A percentile compares a stretch with the other conserved stretches of the same genome.
These are phyloP conservation scores for Megaceryle alcyon DNA, from an alignment of 2,797 vertebrate genomes.

Conservation along the genomic window DNA sequence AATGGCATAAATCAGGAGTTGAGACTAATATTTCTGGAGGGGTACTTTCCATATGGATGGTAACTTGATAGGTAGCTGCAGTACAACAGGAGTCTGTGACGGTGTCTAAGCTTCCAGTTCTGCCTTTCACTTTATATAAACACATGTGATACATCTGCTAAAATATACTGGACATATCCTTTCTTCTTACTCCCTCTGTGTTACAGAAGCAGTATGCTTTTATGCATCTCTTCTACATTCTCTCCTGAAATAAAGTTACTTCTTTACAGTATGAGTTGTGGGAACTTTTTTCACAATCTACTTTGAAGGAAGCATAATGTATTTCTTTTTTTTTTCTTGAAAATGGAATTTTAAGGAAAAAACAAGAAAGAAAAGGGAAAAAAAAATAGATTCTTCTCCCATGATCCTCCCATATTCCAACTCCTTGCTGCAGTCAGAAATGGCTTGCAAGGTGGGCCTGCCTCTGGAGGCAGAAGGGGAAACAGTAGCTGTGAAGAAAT, in stretches of 20 bases:
- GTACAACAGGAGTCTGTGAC: background rate
- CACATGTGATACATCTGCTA: background rate
- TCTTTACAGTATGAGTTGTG: background rate
- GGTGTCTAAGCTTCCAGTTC: background rate
- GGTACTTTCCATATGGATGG: background rate
- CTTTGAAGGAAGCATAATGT: background rate
- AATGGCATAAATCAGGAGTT: background rate
- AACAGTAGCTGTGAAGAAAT: background rate
- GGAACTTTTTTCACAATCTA: background rate
- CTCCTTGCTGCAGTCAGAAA: background rate
- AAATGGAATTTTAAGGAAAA: background rate
- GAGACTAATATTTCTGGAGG: background rate
- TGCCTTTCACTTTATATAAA: background rate
- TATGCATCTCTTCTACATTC: background rate
- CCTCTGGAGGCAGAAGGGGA: background rate
- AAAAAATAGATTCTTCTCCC: background rate
- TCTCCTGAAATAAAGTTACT: background rate
- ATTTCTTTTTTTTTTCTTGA: background rate
- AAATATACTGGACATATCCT: background rate
- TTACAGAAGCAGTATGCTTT: background rate
- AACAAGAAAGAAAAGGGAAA: background rate
- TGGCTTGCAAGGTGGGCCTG: background rate
- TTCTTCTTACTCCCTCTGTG: background rate
- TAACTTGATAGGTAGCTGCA: background rate
- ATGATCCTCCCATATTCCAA: background rate